Base-by-base conservation (phyloP, 2,113 vertebrate genomes). In the Notiomystis cincta region DNA sequence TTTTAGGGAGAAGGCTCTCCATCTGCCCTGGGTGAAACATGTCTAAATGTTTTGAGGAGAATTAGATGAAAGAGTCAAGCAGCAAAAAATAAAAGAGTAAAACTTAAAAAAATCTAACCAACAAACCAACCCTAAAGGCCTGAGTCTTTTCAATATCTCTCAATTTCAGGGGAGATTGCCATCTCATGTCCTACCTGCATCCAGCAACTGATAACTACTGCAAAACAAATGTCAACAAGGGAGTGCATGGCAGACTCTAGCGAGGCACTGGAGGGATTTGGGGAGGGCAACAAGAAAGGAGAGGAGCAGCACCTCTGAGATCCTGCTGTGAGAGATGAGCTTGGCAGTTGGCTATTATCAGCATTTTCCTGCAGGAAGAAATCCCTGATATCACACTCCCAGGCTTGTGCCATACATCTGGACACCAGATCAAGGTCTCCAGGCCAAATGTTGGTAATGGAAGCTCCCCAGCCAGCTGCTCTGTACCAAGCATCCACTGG, bases 311-410 rank as follows among this genome's bases (percentile, higher is more conserved):
- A 53, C 11, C n/a, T 35, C 47, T 1, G 1, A 58, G 15, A 40
- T 25, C 11, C 16, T 62, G 35, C 44, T 71, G 23, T 0, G 1
- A 28, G 33, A 75, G 20, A 45, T 0, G 0, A 24, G 18, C 42
- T 2, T 82, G 37, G 37, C 48, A 62, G 10, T 24, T 2, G 0
- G 38, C 44, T 87, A 5, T 23, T 1, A 1, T 21, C 16, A 3
- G 31, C 1, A 2, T n/a, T 73, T 81, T 35, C 40, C 40, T 64
- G 37, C 47, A 51, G 3, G 2, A 48, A 73, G 33, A 24, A 57
- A 83, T 15, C 15, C 25, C 17, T 28, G 3, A 27, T 4, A 10
- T 6, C 35, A 8, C 50, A n/a, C 13, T 77, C 13, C 16, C 7
- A 2, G 47, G 31, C 45, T 3, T 20, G 4, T 84, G 50, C 15